These are phyloP conservation scores for Sphyrna mokarran DNA, from an alignment of 2,113 vertebrate species.

Conservation along the genomic window DNA sequence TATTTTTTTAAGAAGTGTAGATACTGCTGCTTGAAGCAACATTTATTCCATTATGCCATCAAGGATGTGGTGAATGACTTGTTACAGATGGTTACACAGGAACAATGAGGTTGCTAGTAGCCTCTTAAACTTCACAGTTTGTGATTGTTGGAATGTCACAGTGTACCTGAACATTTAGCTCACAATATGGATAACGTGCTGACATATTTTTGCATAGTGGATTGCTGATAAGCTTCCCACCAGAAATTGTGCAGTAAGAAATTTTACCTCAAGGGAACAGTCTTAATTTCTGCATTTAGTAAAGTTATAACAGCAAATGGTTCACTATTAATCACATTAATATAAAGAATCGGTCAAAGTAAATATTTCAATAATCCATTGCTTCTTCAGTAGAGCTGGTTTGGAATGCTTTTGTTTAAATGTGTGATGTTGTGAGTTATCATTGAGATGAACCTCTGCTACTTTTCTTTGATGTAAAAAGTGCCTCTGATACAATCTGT, in stretches of 20 bases:
- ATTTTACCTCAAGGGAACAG: not conserved
- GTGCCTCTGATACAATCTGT: too few species aligned
- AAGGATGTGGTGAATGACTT: not conserved
- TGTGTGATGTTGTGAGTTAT: not conserved
- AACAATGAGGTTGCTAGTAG: not conserved
- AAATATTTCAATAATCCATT: not conserved
- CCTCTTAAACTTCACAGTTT: not conserved
- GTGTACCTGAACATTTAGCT: not conserved
- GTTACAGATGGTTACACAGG: constrained; percentile 20
- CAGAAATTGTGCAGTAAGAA: not conserved
- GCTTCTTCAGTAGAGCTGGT: not conserved
- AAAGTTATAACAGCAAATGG: not conserved
- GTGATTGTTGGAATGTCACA: not conserved
- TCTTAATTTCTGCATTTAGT: not conserved
- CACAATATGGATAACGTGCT: not conserved
- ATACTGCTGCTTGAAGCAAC: constrained; percentile 3
- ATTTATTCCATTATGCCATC: not conserved
- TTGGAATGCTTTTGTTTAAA: not conserved
- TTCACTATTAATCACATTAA: not conserved
- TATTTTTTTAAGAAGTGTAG: not conserved
- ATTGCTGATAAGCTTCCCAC: not conserved
- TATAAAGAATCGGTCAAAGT: not conserved
- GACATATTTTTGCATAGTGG: not conserved
- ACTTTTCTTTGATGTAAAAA: not conserved
- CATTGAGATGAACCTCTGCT: not conserved